These are phyloP conservation scores for Pyrochroa serraticornis DNA, from an alignment of 2,888 invertebrate species.

Conservation along the genomic window DNA sequence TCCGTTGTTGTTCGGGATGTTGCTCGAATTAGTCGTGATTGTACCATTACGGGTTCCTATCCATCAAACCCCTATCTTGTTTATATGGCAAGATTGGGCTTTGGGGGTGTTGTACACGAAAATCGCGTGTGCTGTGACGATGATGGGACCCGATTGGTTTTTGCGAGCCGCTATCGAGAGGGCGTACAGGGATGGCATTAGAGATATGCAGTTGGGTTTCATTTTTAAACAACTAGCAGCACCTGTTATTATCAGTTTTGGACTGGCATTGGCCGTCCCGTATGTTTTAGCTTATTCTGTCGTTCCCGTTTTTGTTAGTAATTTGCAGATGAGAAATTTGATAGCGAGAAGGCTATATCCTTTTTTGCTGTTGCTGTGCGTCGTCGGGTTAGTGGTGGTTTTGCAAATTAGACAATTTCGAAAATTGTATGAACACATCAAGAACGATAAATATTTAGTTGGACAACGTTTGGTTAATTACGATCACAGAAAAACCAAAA, in stretches of 20 bases:
- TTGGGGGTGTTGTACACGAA: conserved; percentile 96
- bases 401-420: conserved; percentile 93
- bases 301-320: conserved; percentile 70
- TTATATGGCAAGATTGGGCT: conserved; percentile 97
- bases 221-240: conserved; percentile 85
- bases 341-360: conserved; percentile 90
- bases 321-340: conserved; percentile 72
- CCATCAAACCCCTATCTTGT: conserved; percentile 87
- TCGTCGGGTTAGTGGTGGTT: conserved; percentile 71
- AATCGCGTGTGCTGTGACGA: conserved; percentile 92
- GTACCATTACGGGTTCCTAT: conserved; percentile 92
- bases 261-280: conserved; percentile 90
- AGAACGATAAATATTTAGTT: conserved; percentile 98
- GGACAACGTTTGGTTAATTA: conserved; percentile 97
- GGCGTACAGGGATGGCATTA: conserved; percentile 90
- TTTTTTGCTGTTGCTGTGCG: conserved; percentile 75
- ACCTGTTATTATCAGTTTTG: conserved; percentile 88
- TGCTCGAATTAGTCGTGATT: conserved; percentile 89
- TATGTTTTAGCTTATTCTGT: conserved; percentile 85
- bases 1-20: conserved; percentile 88
- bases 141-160: conserved; percentile 99
- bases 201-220: conserved; percentile 89
- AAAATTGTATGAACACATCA: conserved; percentile 95
- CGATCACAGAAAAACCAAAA: conserved; percentile 78
- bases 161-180: conserved; percentile 90